Percentiles rank a stretch among this genome's conserved stretches.
Conservation (phyloP, 2,888 invertebrate genomes). For the Cheilosia scutellata region DNA sequence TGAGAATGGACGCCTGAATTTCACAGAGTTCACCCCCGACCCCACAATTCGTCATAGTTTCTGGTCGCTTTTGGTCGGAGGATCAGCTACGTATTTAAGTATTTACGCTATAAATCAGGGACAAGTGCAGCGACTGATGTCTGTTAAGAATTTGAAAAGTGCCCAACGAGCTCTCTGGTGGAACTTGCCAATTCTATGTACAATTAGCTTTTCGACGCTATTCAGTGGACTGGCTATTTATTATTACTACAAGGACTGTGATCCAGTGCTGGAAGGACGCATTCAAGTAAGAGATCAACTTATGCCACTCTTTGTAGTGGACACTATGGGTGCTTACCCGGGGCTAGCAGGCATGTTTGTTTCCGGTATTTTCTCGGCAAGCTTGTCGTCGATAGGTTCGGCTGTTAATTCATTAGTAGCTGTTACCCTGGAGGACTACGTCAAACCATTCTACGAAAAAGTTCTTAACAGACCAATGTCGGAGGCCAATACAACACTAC, state of each 20-base stretch:
- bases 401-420: slow-evolving; percentile 96
- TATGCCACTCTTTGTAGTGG: slow-evolving; percentile 92
- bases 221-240: slow-evolving; percentile 93
- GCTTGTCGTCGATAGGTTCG: slow-evolving; percentile 95
- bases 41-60: slow-evolving; percentile 93
- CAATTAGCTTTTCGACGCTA: slow-evolving; percentile 90
- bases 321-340: slow-evolving; percentile 89
- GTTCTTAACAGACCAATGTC: slow-evolving; percentile 83
- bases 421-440: slow-evolving; percentile 94
- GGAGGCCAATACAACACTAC: slow-evolving; percentile 85
- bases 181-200: slow-evolving; percentile 91
- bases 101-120: slow-evolving; percentile 95
- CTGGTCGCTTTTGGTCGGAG: slow-evolving; percentile 92
- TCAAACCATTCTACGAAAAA: slow-evolving; percentile 86
- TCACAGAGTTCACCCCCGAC: slow-evolving; percentile 89
- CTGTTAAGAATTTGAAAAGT: slow-evolving; percentile 89
- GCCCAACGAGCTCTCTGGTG: slow-evolving; percentile 92
- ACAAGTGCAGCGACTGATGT: slow-evolving; percentile 90
- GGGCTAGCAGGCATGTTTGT: slow-evolving; percentile 96
- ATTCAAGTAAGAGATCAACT: slow-evolving; percentile 90
- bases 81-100: slow-evolving; percentile 91
- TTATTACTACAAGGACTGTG: slow-evolving; percentile 92
- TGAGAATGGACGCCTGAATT: slow-evolving; percentile 89
- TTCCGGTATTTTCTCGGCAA: slow-evolving; percentile 96
- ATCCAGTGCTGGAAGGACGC: slow-evolving; percentile 88